Conservation (phyloP, 1,140 invertebrate genomes). For the Dermatophagoides farinae region DNA sequence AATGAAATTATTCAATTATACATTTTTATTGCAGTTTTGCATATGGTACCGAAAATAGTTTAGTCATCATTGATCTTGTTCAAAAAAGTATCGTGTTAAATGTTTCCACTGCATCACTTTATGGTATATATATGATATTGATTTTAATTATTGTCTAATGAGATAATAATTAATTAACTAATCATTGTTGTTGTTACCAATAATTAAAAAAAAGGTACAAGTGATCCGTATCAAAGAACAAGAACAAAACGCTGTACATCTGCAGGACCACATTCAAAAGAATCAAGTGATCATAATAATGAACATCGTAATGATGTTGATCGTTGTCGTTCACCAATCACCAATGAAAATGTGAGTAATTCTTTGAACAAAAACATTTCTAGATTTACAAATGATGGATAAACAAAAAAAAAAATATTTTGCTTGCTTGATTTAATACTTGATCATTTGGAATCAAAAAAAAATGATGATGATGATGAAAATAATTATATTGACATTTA, state of each 20-base stretch:
- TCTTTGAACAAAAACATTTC: neutral
- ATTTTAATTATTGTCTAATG: neutral
- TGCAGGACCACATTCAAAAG: conserved; percentile 16
- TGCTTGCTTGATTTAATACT: too few species aligned
- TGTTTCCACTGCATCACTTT: conserved; percentile 48
- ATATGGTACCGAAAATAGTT: conserved; percentile 81
- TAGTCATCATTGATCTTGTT: conserved; percentile 81
- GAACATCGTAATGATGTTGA: conserved; percentile 30
- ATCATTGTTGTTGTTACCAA: neutral
- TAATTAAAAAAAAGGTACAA: conserved; percentile 26
- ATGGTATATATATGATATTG: conserved; percentile 36
- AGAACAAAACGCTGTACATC: conserved; percentile 43
- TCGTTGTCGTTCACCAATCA: conserved; percentile 59
- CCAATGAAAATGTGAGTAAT: conserved; percentile 53
- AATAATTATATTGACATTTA: too few species aligned
- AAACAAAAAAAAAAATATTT: too few species aligned
- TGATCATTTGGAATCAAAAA: too few species aligned
- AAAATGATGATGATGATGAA: too few species aligned
- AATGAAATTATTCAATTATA: neutral
- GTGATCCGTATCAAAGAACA: conserved; percentile 66
- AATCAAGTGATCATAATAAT: conserved; percentile 22
- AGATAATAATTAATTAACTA: neutral
- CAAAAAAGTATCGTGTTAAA: conserved; percentile 73
- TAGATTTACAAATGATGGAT: too few species aligned
- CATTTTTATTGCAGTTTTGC: conserved; percentile 40